Percentiles rank a stretch among this genome's conserved stretches.
Evolutionary conservation across 2,888 invertebrate species (phyloP).

Genomic region (Chouioia cunea): DNA sequence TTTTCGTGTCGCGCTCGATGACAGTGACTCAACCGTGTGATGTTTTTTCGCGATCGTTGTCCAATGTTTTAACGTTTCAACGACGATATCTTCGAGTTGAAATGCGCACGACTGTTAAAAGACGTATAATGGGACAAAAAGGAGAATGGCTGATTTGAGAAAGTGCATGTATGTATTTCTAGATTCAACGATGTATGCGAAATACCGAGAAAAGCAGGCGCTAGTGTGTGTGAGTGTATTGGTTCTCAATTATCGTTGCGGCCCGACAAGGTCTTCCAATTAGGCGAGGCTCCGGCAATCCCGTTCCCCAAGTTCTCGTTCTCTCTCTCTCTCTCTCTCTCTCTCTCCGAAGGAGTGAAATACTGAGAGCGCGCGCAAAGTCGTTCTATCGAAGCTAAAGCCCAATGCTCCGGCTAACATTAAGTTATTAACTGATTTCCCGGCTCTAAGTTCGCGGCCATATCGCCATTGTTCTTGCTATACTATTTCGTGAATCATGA

Average conservation of each 20-base stretch:
- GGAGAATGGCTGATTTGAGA: too few species aligned
- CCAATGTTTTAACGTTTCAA: too few species aligned
- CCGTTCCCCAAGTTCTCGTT: constrained; percentile 14
- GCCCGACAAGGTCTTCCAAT: constrained; percentile 34
- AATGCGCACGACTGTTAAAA: too few species aligned
- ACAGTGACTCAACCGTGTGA: too few species aligned
- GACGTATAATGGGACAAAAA: too few species aligned
- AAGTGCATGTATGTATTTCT: constrained; percentile 1
- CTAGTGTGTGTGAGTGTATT: neutral
- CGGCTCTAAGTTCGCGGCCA: neutral
- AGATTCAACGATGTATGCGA: constrained; percentile 3
- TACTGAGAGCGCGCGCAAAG: constrained; percentile 4
- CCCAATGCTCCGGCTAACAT: neutral
- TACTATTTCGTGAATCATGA: constrained; percentile 6
- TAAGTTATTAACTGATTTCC: constrained; percentile 30
- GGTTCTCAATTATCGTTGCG: constrained; percentile 25
- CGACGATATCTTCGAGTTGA: too few species aligned
- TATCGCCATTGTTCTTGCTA: neutral
- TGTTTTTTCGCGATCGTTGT: too few species aligned
- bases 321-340: too few species aligned
- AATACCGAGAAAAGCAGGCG: constrained; percentile 13
- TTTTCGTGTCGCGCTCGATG: too few species aligned
- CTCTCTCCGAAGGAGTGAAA: constrained; percentile 22
- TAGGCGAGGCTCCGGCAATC: neutral
- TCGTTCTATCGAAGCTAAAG: too few species aligned